Percentiles rank a stretch among this genome's conserved stretches.
Conservation (phyloP, 2,888 invertebrate species). For the Tanytarsus gracilentus region DNA sequence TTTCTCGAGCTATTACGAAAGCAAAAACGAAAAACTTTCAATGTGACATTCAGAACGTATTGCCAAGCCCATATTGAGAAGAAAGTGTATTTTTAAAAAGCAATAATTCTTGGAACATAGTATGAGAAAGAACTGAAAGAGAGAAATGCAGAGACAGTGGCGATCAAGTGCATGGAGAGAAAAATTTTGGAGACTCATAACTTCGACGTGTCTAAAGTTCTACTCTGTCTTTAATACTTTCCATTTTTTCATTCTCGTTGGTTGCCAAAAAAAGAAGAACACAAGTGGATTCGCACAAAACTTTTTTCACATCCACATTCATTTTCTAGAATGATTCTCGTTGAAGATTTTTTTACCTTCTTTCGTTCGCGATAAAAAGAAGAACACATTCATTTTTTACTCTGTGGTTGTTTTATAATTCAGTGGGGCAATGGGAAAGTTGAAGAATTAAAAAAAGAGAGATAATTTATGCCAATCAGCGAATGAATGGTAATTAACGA, state of each 20-base stretch:
- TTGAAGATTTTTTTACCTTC: neutral
- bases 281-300: neutral
- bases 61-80: slow-evolving; percentile 26
- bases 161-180: neutral
- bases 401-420: slow-evolving; percentile 8
- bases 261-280: slow-evolving; percentile 19
- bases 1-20: slow-evolving; percentile 5
- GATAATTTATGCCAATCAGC: slow-evolving; percentile 12
- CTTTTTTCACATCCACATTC: neutral
- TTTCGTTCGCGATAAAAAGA: neutral
- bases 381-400: neutral
- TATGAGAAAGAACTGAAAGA: slow-evolving; percentile 11
- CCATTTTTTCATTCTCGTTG: neutral
- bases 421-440: slow-evolving; percentile 24
- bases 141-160: slow-evolving; percentile 8
- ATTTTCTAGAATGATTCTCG: neutral
- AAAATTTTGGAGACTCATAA: too few relatives aligned
- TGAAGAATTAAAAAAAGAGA: neutral
- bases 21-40: slow-evolving; percentile 24
- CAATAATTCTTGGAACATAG: too few relatives aligned
- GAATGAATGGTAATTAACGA: neutral
- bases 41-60: slow-evolving; percentile 29
- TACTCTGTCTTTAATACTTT: too few relatives aligned
- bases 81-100: too few relatives aligned
- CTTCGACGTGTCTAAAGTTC: too few relatives aligned